These are phyloP conservation scores for Oostethus manadensis DNA, from an alignment of 2,113 vertebrate genomes.

Conservation along the genomic window DNA sequence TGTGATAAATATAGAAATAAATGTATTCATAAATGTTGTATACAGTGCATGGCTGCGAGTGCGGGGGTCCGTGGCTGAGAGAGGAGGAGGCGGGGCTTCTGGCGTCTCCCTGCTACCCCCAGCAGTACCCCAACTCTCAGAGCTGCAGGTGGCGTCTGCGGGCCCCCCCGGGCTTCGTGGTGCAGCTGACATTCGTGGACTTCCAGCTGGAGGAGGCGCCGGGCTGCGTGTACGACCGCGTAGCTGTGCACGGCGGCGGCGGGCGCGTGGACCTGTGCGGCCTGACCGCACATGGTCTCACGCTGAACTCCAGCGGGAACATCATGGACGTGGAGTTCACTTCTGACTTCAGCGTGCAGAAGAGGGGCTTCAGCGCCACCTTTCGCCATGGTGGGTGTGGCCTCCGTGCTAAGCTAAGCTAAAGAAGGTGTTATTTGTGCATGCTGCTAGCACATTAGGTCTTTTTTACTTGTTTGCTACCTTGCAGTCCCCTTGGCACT, in stretches of 20 bases:
- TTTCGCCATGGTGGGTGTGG: slow-evolving; percentile 59
- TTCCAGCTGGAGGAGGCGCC: slow-evolving; percentile 94
- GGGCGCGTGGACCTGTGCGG: slow-evolving; percentile 82
- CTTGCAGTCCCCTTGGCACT: slow-evolving; percentile 84
- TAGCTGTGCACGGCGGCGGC: slow-evolving; percentile 78
- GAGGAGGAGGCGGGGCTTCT: slow-evolving; percentile 75
- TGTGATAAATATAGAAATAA: no score
- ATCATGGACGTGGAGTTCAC: slow-evolving; percentile 86
- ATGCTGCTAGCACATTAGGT: no score
- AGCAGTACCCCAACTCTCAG: slow-evolving; percentile 82
- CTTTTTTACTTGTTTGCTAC: not conserved
- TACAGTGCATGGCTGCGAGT: slow-evolving; percentile 76
- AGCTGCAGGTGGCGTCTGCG: slow-evolving; percentile 84
- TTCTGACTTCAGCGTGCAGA: slow-evolving; percentile 96
- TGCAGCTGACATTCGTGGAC: slow-evolving; percentile 90
- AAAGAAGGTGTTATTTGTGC: no score
- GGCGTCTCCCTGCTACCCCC: slow-evolving; percentile 89
- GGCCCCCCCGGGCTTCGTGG: slow-evolving; percentile 86
- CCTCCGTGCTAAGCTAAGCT: no score
- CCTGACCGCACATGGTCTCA: slow-evolving; percentile 86
- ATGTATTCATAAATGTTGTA: no score
- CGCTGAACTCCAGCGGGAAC: slow-evolving; percentile 88
- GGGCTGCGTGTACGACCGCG: slow-evolving; percentile 87
- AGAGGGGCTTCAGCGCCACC: slow-evolving; percentile 83
- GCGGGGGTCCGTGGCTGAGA: slow-evolving; percentile 76